phyloP scores from a whole-genome alignment of 2,797 vertebrate species.

The Malacoctenus gilli region DNA sequence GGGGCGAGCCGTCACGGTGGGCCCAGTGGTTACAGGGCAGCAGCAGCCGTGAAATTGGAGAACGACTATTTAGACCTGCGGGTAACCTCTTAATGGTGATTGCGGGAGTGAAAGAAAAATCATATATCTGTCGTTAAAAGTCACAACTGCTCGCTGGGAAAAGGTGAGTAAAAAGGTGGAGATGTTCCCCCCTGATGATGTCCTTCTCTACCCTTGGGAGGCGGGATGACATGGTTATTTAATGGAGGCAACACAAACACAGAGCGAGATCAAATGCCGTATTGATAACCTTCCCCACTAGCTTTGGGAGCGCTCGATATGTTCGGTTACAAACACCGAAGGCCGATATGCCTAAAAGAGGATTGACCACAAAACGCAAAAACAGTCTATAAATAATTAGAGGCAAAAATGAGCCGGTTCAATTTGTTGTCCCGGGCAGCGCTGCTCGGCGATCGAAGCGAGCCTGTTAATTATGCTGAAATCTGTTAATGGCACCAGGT shows the following conservation, averaged over 20 bases:
- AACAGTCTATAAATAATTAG: constrained; percentile 83
- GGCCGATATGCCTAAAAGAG: constrained; percentile 80
- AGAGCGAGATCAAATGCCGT: constrained; percentile 74
- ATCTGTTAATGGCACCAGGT: constrained; percentile 68
- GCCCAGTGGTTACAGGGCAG: constrained; percentile 62
- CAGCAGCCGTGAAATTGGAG: constrained; percentile 75
- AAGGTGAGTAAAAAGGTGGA: too few relatives aligned
- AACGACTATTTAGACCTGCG: constrained; percentile 66
- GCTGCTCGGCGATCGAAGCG: constrained; percentile 65
- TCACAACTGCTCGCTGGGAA: too few relatives aligned
- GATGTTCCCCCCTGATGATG: constrained; percentile 39
- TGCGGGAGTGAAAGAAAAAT: constrained; percentile 59
- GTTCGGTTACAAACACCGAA: constrained; percentile 77
- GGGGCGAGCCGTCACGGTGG: constrained; percentile 53
- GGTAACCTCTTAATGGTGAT: constrained; percentile 72
- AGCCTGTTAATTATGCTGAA: constrained; percentile 77
- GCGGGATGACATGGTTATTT: constrained; percentile 72
- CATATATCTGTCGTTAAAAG: constrained; percentile 54
- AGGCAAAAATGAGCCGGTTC: constrained; percentile 76
- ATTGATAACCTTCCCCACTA: constrained; percentile 75
- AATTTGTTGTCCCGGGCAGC: constrained; percentile 71
- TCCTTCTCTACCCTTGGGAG: constrained; percentile 48
- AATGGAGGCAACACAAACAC: constrained; percentile 78
- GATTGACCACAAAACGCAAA: constrained; percentile 80
- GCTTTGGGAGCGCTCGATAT: constrained; percentile 76